Evolutionary conservation across 2,797 vertebrate species (phyloP).

Genomic region (Perodicticus potto): DNA sequence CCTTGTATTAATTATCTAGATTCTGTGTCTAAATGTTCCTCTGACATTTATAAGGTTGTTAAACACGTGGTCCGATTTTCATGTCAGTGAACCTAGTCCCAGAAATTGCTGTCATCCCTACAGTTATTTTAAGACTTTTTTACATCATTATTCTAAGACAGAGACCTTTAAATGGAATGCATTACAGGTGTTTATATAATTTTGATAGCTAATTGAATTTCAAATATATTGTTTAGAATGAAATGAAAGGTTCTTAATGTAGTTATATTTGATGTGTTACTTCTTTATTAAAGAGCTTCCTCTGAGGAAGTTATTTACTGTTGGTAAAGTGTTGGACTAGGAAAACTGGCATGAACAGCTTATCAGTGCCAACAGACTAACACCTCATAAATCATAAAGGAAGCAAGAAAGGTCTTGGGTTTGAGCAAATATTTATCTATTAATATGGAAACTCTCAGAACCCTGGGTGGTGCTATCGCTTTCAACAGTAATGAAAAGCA

Average conservation of each 20-base stretch:
- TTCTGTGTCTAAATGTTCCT: background rate
- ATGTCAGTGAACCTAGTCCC: background rate
- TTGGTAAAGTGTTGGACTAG: background rate
- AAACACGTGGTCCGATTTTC: background rate
- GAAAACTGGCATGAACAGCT: background rate
- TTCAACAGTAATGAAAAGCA: background rate
- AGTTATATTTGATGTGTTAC: background rate
- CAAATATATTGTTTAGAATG: background rate
- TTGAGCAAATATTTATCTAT: background rate
- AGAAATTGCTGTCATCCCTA: background rate
- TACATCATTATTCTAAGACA: background rate
- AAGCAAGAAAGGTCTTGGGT: background rate
- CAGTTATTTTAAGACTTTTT: background rate
- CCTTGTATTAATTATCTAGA: too few species aligned
- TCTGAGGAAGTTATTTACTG: background rate
- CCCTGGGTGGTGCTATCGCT: background rate
- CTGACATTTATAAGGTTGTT: background rate
- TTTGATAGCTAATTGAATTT: background rate
- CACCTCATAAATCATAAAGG: background rate
- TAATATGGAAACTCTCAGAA: background rate
- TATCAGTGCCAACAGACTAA: rapidly evolving
- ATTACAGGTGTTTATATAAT: background rate
- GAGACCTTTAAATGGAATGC: background rate
- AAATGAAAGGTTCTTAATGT: background rate
- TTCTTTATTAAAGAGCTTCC: background rate